These are phyloP conservation scores for Cydia strobilella DNA, from an alignment of 1,140 invertebrate genomes.

Conservation along the genomic window DNA sequence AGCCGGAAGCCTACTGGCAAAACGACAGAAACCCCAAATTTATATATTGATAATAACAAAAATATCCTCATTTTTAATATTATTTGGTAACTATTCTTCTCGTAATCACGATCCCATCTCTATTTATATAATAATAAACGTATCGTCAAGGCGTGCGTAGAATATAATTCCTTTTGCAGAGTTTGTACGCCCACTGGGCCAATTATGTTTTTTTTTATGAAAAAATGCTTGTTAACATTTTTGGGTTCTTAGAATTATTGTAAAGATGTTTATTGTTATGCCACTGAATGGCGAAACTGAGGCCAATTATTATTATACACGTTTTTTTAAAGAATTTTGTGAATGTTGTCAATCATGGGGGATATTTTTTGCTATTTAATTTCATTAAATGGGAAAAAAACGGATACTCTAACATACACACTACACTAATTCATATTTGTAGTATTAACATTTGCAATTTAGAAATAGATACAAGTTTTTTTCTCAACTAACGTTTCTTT, in stretches of 20 bases:
- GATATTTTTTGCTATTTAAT: neutral
- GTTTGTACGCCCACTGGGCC: constrained; percentile 36
- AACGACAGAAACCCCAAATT: neutral
- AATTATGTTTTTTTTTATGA: constrained; percentile 45
- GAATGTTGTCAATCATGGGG: constrained; percentile 7
- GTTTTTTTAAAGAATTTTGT: neutral
- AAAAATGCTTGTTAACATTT: constrained; percentile 44
- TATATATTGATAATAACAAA: neutral
- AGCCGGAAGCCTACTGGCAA: too few species aligned
- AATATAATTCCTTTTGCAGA: constrained; percentile 36
- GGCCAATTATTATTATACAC: neutral
- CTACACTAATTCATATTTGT: neutral
- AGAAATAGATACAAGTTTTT: neutral
- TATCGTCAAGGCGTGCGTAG: constrained; percentile 39
- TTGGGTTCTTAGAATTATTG: constrained; percentile 12
- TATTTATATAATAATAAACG: constrained; percentile 33
- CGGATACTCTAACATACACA: too few species aligned
- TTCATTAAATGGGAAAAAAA: too few species aligned
- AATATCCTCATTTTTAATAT: neutral
- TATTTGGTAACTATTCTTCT: neutral
- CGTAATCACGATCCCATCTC: constrained; percentile 13
- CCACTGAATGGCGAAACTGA: neutral
- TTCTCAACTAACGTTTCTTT: neutral
- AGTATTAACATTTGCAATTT: neutral
- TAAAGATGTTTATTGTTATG: constrained; percentile 5